Evolutionary conservation across 2,888 invertebrate genomes (phyloP), one percentile per base, ranked within the genome.

Genomic region (Nomada fucata): DNA sequence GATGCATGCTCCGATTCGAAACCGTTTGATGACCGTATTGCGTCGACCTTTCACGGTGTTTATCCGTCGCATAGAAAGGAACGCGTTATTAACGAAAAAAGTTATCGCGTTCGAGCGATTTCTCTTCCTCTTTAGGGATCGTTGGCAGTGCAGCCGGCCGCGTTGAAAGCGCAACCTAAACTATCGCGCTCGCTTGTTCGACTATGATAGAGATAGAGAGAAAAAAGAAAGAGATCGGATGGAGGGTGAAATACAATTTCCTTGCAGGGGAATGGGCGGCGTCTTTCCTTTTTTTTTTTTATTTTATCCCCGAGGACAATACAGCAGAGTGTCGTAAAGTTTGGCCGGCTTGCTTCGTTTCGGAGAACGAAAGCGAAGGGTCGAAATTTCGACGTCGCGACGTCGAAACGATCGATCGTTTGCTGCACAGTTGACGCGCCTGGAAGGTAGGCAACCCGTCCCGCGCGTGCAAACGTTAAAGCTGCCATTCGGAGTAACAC

Each of bases 391-490:
- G 4, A 13, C 47, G 47, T 47, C 47, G n/a, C 73, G 36, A 26
- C 26, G 20, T 23, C 59, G 1, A 23, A 53, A 59, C 47, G 64
- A 81, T 60, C 81, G 80, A 73, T 65, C 55, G 53, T 78, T 79
- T 60, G 18, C 23, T 13, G 13, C 7, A 5, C 2, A 18, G 10
- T n/a, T 15, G 2, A 13, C 13, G 44, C n/a, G n/a, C 26, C 15
- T 61, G 76, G 69, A 65, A 74, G 74, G 61, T 72, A 81, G 65
- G 65, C 71, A 53, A 52, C 42, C 13, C 42, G 57, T 36, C 9
- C n/a, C 63, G 71, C 57, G 81, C 71, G 76, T 23, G 84, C 81
- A 88, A 85, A 87, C 78, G 87, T 87, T 82, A 79, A 87, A 83
- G 83, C 73, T 71, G 26, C 79, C 79, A 73, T 79, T 76, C 70